These are phyloP conservation scores for Peromyscus aztecus DNA, from an alignment of 2,797 vertebrate genomes.

Conservation along the genomic window DNA sequence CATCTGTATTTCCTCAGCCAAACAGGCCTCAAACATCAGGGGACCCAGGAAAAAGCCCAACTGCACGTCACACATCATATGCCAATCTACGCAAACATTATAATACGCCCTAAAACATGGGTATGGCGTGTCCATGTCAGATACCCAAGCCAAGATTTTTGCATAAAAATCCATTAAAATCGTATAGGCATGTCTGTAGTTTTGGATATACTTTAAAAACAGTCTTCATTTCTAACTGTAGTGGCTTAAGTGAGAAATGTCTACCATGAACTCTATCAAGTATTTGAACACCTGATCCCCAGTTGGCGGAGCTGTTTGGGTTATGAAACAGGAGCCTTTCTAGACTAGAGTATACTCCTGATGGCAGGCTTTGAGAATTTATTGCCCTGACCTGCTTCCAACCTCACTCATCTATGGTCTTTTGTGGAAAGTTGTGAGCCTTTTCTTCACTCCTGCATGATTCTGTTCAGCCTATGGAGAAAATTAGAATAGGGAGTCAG, in stretches of 20 bases:
- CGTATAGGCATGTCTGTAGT: rapidly evolving
- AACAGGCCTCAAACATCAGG: neutral
- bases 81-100: neutral
- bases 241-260: neutral
- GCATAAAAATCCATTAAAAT: neutral
- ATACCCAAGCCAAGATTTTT: neutral
- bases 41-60: neutral
- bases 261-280: neutral
- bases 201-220: neutral
- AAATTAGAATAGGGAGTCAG: slow-evolving; percentile 23
- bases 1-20: neutral
- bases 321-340: neutral
- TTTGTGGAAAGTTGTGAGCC: neutral
- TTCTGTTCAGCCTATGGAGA: neutral
- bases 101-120: neutral
- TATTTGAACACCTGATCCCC: neutral
- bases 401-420: neutral
- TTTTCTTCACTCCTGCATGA: neutral
- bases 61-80: neutral
- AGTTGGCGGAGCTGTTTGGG: neutral
- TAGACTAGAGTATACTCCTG: no score
- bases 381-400: neutral
- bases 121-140: neutral
- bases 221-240: neutral
- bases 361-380: neutral